Conservation (phyloP, 2,797 vertebrate species). For the Spondyliosoma cantharus region DNA sequence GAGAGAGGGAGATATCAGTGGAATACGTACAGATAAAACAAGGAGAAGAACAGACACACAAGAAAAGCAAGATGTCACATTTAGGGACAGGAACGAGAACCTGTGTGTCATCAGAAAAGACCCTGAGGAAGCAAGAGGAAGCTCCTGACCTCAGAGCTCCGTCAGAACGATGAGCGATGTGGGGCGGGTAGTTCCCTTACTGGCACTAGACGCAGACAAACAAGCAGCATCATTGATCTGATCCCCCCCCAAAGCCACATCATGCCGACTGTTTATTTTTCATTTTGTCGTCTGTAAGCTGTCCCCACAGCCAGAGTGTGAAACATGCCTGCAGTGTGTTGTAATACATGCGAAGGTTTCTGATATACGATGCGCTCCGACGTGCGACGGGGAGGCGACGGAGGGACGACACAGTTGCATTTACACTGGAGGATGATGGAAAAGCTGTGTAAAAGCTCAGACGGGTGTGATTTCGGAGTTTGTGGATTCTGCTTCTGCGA, state of each 20-base stretch:
- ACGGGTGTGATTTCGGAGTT: conserved; percentile 40
- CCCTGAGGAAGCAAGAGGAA: conserved; percentile 11
- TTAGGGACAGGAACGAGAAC: neutral
- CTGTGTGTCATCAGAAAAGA: neutral
- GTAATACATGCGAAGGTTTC: conserved; percentile 16
- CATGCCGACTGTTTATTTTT: conserved; percentile 36
- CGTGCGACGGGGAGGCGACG: conserved; percentile 31
- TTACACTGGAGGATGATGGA: conserved; percentile 24
- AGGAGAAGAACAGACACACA: neutral
- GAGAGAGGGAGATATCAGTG: neutral
- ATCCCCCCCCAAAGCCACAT: conserved; percentile 28
- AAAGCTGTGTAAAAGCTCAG: conserved; percentile 18
- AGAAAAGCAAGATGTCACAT: conserved; percentile 14
- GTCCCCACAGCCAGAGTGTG: conserved; percentile 23
- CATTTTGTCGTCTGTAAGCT: conserved; percentile 35
- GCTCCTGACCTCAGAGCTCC: conserved; percentile 9
- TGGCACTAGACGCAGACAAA: conserved; percentile 40
- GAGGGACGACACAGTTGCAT: conserved; percentile 26
- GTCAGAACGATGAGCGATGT: conserved; percentile 3
- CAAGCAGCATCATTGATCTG: conserved; percentile 10
- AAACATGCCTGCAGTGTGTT: conserved; percentile 19
- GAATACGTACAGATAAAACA: conserved; percentile 2
- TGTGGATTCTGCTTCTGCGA: conserved; percentile 29
- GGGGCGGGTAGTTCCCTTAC: neutral
- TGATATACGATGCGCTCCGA: conserved; percentile 21